phyloP scores from a whole-genome alignment of 2,888 invertebrate species.

The Idaea biselata region DNA sequence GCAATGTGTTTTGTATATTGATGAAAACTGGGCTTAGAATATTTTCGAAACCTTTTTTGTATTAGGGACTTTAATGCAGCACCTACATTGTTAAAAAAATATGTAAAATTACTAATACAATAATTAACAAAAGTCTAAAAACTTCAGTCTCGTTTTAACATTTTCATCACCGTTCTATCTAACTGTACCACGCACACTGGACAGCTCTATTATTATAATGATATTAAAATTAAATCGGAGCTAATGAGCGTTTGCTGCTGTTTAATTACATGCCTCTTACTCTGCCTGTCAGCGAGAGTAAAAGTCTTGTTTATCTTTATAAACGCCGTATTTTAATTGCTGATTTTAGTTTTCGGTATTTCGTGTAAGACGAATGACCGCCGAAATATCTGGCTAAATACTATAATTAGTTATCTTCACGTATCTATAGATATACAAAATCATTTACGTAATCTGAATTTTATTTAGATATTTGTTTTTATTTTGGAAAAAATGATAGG shows the following conservation, averaged over 20 bases:
- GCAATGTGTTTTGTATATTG: too few relatives aligned
- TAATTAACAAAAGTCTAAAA: neutral
- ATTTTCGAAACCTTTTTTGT: too few relatives aligned
- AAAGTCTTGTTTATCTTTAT: neutral
- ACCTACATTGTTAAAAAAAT: neutral
- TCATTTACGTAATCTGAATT: too few relatives aligned
- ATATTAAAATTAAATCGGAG: neutral
- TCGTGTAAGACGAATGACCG: too few relatives aligned
- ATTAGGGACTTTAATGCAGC: neutral
- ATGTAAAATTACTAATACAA: neutral
- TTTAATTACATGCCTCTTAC: neutral
- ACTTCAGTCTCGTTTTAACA: conserved; percentile 42
- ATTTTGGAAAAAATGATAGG: too few relatives aligned
- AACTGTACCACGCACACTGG: neutral
- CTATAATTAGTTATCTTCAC: too few relatives aligned
- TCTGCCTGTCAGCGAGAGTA: neutral
- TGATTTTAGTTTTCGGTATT: neutral
- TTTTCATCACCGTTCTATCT: neutral
- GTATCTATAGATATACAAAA: too few relatives aligned
- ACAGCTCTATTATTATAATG: neutral
- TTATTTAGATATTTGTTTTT: too few relatives aligned
- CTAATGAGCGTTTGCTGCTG: neutral
- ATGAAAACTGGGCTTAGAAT: too few relatives aligned
- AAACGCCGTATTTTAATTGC: neutral
- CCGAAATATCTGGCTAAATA: too few relatives aligned